These are phyloP conservation scores for Menidia beryllina DNA, from an alignment of 2,113 vertebrate species.

Conservation along the genomic window DNA sequence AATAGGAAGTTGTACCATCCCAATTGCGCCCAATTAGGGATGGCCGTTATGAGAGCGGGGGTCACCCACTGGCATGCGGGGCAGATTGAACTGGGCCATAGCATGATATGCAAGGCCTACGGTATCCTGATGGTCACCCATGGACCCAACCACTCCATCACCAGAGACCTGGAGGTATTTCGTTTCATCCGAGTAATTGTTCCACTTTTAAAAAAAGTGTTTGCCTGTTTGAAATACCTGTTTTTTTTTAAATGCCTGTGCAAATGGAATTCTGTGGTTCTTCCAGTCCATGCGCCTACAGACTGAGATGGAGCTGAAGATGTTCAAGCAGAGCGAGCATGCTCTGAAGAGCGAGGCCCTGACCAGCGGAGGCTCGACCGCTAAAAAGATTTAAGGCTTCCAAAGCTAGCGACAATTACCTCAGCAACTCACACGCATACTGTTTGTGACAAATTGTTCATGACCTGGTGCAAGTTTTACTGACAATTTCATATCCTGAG, in stretches of 20 bases:
- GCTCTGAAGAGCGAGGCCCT: conserved; percentile 84
- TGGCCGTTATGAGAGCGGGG: conserved; percentile 91
- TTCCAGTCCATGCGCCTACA: conserved; percentile 89
- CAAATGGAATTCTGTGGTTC: not conserved
- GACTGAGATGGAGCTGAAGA: conserved; percentile 93
- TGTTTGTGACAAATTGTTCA: not conserved
- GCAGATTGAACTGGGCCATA: conserved; percentile 88
- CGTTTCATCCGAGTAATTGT: too few species aligned
- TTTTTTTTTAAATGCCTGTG: too few species aligned
- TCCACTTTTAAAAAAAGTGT: too few species aligned
- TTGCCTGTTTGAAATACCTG: too few species aligned
- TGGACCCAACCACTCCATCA: conserved; percentile 91
- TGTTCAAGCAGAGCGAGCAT: conserved; percentile 88
- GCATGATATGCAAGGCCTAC: conserved; percentile 93
- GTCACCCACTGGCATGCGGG: conserved; percentile 96
- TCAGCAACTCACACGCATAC: not conserved
- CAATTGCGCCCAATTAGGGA: conserved; percentile 91
- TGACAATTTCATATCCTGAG: not conserved
- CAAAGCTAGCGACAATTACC: conserved; percentile 31
- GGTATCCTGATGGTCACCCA: conserved; percentile 93
- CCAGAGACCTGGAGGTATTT: conserved; percentile 92
- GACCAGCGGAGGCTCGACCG: conserved; percentile 53
- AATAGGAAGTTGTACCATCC: conserved; percentile 92
- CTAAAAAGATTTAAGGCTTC: conserved; percentile 50
- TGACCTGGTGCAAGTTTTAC: not conserved